Base-by-base conservation (phyloP, 2,888 invertebrate species). In the Polyommatus iphigenia region DNA sequence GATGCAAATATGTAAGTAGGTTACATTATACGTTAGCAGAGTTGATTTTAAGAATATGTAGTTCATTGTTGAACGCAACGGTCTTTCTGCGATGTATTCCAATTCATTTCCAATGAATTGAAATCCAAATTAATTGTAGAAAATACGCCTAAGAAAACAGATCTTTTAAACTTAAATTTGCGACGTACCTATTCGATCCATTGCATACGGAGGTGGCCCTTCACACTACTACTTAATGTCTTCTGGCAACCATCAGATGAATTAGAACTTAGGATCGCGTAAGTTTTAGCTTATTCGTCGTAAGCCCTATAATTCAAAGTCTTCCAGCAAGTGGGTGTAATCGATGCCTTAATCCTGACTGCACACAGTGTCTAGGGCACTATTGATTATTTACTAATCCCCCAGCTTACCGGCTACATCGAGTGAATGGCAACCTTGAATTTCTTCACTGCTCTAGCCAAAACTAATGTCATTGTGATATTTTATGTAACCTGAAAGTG, bases 321-420 rank as follows among this genome's bases (percentile, higher is more conserved):
- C 29, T 67, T 67, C 67, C 67, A 67, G 32, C 67, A 15, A 67
- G 67, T 67, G 67, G 67, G 67, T 67, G 67, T 67, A 32, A 67
- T 67, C 67, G 67, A 67, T 67, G 67, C 32, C 67, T 29, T 67
- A 67, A 67, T 24, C 62, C 62, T 67, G 29, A 29, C 29, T 32
- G 29, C 67, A 15, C 67, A 15, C 67, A 32, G 67, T 67, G 67
- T 67, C 29, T 67, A 67, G 67, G 67, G 67, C 6, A 32, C 67
- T 67, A 67, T 67, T 18, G 67, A 67, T 67, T 67, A 18, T 67
- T 67, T 15, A 67, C 67, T 67, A 29, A 67, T 67, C 67, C 67
- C 29, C 24, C 29, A 18, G 67, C 67, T 67, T 67, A 67, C 10
- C 59, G 13, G 24, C 62, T 62, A 24, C 24, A 62, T 24, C 13